These are phyloP conservation scores for Poeciliopsis paucimaculata DNA, from an alignment of 2,797 vertebrate species.

Conservation along the genomic window DNA sequence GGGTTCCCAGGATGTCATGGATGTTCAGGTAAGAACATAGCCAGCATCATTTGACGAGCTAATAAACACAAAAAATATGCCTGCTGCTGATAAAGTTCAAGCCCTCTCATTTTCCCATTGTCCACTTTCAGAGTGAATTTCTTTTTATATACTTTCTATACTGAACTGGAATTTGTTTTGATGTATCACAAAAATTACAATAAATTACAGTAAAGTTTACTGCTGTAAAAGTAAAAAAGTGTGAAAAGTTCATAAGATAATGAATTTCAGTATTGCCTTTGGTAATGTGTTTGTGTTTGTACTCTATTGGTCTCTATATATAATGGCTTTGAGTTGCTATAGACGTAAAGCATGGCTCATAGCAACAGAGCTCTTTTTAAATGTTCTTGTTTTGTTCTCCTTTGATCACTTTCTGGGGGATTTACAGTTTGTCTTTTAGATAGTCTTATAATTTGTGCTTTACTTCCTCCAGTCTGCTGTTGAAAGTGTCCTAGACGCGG, in stretches of 20 bases:
- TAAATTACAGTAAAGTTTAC: neutral
- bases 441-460: neutral
- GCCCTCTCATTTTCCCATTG: neutral
- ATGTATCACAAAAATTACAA: neutral
- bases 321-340: neutral
- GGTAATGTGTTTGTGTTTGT: neutral
- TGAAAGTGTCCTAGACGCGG: conserved; percentile 81
- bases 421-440: neutral
- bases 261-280: neutral
- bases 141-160: neutral
- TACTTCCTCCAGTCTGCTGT: conserved; percentile 82
- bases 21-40: conserved; percentile 87
- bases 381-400: neutral
- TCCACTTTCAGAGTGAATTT: neutral
- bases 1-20: conserved; percentile 91
- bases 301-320: conserved; percentile 1
- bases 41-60: neutral
- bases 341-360: conserved; percentile 1
- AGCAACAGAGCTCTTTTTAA: neutral
- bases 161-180: neutral
- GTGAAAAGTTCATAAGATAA: neutral
- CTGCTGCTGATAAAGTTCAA: neutral
- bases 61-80: neutral
- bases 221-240: neutral
- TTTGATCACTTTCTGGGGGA: neutral